phyloP scores from a whole-genome alignment of 2,888 invertebrate species.

The Melanchra persicariae region DNA sequence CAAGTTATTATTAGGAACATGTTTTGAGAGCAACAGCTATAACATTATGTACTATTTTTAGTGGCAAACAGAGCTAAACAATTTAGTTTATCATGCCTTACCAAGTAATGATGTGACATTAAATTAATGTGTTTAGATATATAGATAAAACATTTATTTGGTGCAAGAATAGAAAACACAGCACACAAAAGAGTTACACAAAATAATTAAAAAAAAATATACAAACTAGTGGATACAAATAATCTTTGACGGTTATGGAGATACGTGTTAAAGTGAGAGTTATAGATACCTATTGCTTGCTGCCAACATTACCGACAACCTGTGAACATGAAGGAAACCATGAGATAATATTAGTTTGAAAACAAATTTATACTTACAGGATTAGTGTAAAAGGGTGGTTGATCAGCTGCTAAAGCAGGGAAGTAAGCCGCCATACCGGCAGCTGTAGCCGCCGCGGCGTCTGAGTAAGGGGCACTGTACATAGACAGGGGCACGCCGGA shows the following conservation, averaged over 20 bases:
- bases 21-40: background rate
- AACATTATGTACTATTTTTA: background rate
- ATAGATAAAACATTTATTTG: no score
- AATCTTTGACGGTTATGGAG: background rate
- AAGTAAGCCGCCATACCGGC: conserved; percentile 96
- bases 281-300: conserved; percentile 35
- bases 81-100: background rate
- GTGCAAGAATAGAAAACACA: no score
- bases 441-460: conserved; percentile 92
- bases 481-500: conserved; percentile 94
- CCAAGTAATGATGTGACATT: background rate
- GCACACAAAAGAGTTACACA: no score
- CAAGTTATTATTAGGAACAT: background rate
- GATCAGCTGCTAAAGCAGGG: conserved; percentile 95
- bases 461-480: conserved; percentile 95
- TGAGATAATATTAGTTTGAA: background rate
- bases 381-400: conserved; percentile 96
- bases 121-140: no score
- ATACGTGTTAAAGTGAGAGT: conserved; percentile 9
- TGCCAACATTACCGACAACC: conserved; percentile 48
- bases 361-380: conserved; percentile 92
- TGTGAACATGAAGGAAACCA: background rate
- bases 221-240: no score
- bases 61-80: background rate
- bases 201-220: no score